phyloP scores from a whole-genome alignment of 2,888 invertebrate species.

The Eupithecia pulchellata region DNA sequence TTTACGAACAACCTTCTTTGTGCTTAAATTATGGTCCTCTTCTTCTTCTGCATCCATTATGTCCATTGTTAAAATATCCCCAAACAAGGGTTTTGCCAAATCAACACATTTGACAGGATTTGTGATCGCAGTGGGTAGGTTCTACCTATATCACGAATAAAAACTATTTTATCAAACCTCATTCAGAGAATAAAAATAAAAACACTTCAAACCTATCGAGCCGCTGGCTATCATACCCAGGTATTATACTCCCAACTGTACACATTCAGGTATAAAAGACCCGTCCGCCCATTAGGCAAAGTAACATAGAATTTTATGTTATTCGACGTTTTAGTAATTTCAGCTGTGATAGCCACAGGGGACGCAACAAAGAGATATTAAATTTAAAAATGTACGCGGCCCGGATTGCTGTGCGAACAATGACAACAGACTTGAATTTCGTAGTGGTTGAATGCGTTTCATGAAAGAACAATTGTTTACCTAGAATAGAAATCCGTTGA shows the following conservation, averaged over 20 bases:
- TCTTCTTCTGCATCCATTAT: too few species aligned
- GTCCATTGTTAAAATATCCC: too few species aligned
- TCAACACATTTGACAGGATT: too few species aligned
- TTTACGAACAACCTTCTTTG: too few species aligned
- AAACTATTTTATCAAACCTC: too few species aligned
- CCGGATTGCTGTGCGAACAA: slow-evolving; percentile 55
- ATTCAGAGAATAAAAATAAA: neutral
- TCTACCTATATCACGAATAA: too few species aligned
- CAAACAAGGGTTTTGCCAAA: too few species aligned
- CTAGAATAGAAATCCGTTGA: neutral
- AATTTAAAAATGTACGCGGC: slow-evolving; percentile 76
- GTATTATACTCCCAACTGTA: slow-evolving; percentile 16
- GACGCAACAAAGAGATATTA: slow-evolving; percentile 75
- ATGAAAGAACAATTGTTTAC: neutral
- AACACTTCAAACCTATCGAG: neutral
- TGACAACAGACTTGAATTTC: neutral
- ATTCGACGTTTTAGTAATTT: slow-evolving; percentile 67
- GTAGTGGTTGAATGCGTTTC: slow-evolving; percentile 4
- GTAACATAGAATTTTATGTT: slow-evolving; percentile 60
- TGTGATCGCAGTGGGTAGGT: too few species aligned
- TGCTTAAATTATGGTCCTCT: too few species aligned
- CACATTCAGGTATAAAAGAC: slow-evolving; percentile 39
- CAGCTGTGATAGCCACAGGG: slow-evolving; percentile 61
- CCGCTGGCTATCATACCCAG: neutral
- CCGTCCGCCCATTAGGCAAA: slow-evolving; percentile 48